phyloP scores from a whole-genome alignment of 2,888 invertebrate species.

The Deladenus siricidicola region DNA sequence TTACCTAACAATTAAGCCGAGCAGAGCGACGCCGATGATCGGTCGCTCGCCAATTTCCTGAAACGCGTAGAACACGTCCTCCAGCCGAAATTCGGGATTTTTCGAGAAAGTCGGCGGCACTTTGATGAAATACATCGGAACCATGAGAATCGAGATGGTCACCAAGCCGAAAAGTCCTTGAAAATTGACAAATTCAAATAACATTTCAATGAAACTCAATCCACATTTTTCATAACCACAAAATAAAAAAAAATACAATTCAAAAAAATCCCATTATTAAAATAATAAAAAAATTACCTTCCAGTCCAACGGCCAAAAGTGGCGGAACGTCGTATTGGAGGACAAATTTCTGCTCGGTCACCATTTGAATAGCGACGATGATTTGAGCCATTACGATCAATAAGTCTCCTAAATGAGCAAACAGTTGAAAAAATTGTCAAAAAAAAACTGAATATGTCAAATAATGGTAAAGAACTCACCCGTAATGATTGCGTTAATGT shows the following conservation, averaged over 20 bases:
- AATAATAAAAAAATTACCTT: slow-evolving; percentile 58
- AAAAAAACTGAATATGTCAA: slow-evolving; percentile 2
- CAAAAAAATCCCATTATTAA: no score
- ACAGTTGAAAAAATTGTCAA: background rate
- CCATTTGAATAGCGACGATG: slow-evolving; percentile 69
- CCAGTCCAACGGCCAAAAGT: slow-evolving; percentile 85
- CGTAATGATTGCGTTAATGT: slow-evolving; percentile 66
- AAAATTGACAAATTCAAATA: background rate
- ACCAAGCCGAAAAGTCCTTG: slow-evolving; percentile 64
- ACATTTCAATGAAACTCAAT: background rate
- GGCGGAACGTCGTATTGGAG: slow-evolving; percentile 72
- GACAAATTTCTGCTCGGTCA: slow-evolving; percentile 85
- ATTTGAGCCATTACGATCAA: slow-evolving; percentile 62
- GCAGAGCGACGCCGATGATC: slow-evolving; percentile 63
- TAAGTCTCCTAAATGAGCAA: slow-evolving; percentile 57
- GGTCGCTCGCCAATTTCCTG: slow-evolving; percentile 67
- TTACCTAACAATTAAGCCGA: slow-evolving; percentile 60
- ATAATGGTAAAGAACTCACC: slow-evolving; percentile 21
- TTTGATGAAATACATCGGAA: slow-evolving; percentile 72
- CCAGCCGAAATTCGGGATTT: slow-evolving; percentile 64
- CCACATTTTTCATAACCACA: no score
- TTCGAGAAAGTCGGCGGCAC: slow-evolving; percentile 70
- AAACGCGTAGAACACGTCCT: slow-evolving; percentile 78
- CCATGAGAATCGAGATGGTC: slow-evolving; percentile 59
- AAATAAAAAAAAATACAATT: no score